A percentile compares a stretch with the other conserved stretches of the same genome.
Conservation (phyloP, 2,113 vertebrate species). For the Upupa epops region DNA sequence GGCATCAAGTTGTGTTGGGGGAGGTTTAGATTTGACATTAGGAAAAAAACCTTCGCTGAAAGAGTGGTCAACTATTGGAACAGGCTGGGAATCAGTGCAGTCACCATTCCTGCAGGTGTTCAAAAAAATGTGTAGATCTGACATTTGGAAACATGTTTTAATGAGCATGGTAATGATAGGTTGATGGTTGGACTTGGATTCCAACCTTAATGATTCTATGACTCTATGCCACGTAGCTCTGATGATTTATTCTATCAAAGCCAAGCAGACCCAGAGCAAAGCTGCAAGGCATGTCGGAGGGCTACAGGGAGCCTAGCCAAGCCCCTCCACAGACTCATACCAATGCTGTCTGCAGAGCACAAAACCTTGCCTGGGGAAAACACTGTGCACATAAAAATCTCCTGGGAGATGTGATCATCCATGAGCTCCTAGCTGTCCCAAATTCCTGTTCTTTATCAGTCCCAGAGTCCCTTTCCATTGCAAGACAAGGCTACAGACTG, state of each 20-base stretch:
- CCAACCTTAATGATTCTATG: no score
- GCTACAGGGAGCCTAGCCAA: not conserved
- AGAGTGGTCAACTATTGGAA: no score
- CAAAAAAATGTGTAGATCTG: no score
- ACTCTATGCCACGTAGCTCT: rapidly evolving
- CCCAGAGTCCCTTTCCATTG: not conserved
- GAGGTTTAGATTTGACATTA: no score
- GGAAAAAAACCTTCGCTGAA: no score
- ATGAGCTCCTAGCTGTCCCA: not conserved
- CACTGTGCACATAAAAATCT: not conserved
- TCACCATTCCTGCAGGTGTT: no score
- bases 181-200: no score
- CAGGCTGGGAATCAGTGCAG: no score
- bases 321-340: rapidly evolving
- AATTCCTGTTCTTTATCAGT: not conserved
- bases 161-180: no score
- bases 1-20: no score
- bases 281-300: rapidly evolving
- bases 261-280: not conserved
- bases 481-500: not conserved
- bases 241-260: not conserved
- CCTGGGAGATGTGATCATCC: not conserved
- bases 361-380: not conserved
- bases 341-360: not conserved
- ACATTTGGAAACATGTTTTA: no score